These are phyloP conservation scores for Hyperoodon ampullatus DNA, from an alignment of 2,113 vertebrate species.

Conservation along the genomic window DNA sequence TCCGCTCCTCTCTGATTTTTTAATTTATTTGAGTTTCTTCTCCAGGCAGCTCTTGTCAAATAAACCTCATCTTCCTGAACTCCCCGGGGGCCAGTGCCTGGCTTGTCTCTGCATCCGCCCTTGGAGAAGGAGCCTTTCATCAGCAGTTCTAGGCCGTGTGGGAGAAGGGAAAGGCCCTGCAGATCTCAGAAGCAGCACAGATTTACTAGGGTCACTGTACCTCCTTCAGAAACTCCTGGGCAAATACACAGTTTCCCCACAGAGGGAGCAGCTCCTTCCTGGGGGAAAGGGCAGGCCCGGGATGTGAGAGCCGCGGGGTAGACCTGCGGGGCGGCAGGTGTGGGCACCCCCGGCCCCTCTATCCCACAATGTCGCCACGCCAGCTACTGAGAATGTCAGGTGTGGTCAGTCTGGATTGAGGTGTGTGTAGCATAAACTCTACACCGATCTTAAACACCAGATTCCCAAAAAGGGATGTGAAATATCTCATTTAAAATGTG, in stretches of 20 bases:
- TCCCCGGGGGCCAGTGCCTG: not conserved
- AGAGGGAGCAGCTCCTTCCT: not conserved
- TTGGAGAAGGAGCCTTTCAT: not conserved
- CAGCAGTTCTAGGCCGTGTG: accelerated
- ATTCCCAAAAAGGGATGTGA: not conserved
- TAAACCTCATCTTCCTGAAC: not conserved
- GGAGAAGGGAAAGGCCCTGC: not conserved
- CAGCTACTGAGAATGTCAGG: not conserved
- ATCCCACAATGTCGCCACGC: accelerated
- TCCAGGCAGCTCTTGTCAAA: not conserved
- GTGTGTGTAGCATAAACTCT: not conserved
- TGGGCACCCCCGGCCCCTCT: accelerated
- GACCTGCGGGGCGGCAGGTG: not conserved
- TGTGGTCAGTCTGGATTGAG: not conserved
- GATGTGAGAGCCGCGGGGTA: not conserved
- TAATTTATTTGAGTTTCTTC: not conserved
- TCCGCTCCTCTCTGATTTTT: not conserved
- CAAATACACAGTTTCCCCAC: not conserved
- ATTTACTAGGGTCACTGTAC: not conserved
- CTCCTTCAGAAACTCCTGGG: not conserved
- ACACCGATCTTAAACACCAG: not conserved
- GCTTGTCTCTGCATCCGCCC: not conserved
- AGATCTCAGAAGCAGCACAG: not conserved
- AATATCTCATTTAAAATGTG: not conserved
- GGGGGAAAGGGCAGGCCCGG: not conserved